Evolutionary conservation across 2,797 vertebrate genomes (phyloP).

Genomic region (Typhlichthys eigenmanni): DNA sequence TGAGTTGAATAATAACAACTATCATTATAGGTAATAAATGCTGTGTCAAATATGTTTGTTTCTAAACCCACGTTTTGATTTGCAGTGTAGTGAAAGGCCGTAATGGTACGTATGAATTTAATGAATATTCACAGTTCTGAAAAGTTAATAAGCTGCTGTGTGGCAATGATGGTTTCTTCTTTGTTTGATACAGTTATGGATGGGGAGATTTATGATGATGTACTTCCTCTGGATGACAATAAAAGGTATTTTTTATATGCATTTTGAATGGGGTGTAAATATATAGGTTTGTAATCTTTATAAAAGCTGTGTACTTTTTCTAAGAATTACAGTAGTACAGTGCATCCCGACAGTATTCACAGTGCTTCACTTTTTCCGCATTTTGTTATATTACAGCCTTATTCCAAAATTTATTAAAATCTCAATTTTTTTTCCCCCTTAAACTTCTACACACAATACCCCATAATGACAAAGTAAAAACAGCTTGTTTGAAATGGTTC

Average conservation of each 20-base stretch:
- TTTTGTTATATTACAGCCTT: too few species aligned
- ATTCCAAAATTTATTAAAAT: too few species aligned
- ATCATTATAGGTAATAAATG: too few species aligned
- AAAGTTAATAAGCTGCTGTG: background rate
- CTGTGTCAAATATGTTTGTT: background rate
- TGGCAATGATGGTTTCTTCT: background rate
- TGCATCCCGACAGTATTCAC: too few species aligned
- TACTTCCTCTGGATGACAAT: background rate
- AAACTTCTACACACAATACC: too few species aligned
- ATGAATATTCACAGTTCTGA: background rate
- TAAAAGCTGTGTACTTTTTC: too few species aligned
- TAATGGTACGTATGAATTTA: conserved; percentile 54
- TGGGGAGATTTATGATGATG: background rate
- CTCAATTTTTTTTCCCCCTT: too few species aligned
- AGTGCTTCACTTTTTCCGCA: too few species aligned
- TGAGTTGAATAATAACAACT: background rate
- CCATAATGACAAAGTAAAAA: too few species aligned
- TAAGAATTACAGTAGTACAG: too few species aligned
- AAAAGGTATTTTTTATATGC: conserved; percentile 3
- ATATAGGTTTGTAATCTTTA: background rate
- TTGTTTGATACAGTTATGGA: background rate
- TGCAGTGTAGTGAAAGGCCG: conserved; percentile 46
- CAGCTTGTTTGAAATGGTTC: too few species aligned
- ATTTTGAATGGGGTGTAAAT: background rate
- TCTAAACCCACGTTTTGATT: conserved; percentile 18